Base-by-base conservation (phyloP, 92 coral and sea anemone genomes). In the Zoanthus sociatus region DNA sequence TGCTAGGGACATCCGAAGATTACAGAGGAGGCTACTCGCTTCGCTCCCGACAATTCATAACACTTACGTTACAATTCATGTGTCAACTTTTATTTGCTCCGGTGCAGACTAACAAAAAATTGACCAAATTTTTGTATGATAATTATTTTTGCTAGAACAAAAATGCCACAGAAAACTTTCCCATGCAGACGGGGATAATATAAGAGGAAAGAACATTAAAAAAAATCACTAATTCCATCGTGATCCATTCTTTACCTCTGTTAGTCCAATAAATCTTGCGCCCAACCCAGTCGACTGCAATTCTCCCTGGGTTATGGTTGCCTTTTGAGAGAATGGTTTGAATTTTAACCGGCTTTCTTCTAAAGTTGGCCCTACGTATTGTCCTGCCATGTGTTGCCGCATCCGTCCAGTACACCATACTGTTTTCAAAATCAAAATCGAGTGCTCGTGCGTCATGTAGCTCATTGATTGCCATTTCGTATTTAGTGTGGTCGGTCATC, bases 271-370 rank as follows among this genome's bases (percentile, higher is more conserved):
- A 97, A 11, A 97, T 87, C 84, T 97, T 97, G 78, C 93, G 89
- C 9, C 98, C 97, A 64, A 93, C 94, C 99, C 99, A 97, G 73
- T 97, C 99, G 84, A 97, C 91, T 45, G 99, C 99, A 42, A 97
- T 88, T 46, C 92, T 92, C 13, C 92, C 91, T 10, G 97, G 84
- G 15, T 79, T 50, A 5, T 50, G 89, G 21, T 93, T 75, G 33
- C 92, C 96, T 8, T 83, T 55, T 0, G 90, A 85, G 44, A 95
- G 55, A 3, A 95, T 92, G 72, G 92, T 91, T 33, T 82, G 86
- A 9, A 87, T 89, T 74, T 91, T 84, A 68, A 87, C 76, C 31
- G 89, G 61, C 21, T 91, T 91, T 18, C 73, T 32, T 17, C 53
- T 86, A 6, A 97, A 78, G 37, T 84, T 90, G 26, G 98, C 95